A percentile compares a stretch with the other conserved stretches of the same genome.
These are phyloP conservation scores for Parotia lawesii DNA, from an alignment of 2,113 vertebrate species.

Conservation along the genomic window DNA sequence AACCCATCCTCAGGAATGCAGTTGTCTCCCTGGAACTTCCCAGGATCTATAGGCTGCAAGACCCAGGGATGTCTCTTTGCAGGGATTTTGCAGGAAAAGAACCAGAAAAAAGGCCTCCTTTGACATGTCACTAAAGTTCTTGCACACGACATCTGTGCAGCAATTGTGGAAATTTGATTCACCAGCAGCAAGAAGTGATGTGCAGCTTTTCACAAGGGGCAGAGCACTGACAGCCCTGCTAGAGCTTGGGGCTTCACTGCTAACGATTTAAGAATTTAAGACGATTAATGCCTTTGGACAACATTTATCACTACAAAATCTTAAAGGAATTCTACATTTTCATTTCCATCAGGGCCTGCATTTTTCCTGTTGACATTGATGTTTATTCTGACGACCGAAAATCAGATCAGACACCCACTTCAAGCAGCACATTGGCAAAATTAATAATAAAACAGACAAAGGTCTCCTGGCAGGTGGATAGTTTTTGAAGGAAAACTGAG, in stretches of 20 bases:
- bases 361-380: background rate
- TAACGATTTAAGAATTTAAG: background rate
- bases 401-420: background rate
- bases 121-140: background rate
- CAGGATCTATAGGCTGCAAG: background rate
- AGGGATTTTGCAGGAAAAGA: background rate
- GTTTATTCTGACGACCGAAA: background rate
- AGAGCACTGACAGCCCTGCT: background rate
- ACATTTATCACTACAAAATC: constrained; percentile 11
- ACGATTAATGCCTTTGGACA: constrained; percentile 5
- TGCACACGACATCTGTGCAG: background rate
- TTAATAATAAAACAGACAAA: background rate
- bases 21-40: background rate
- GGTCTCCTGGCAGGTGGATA: background rate
- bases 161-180: background rate
- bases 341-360: background rate
- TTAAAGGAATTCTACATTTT: background rate
- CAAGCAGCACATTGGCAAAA: background rate
- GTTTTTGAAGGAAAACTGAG: background rate
- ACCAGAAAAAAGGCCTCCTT: background rate
- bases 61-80: background rate
- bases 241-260: background rate
- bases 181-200: background rate
- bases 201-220: background rate
- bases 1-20: background rate